These are phyloP conservation scores for Eriosoma lanigerum DNA, from an alignment of 1,140 invertebrate species.

Conservation along the genomic window DNA sequence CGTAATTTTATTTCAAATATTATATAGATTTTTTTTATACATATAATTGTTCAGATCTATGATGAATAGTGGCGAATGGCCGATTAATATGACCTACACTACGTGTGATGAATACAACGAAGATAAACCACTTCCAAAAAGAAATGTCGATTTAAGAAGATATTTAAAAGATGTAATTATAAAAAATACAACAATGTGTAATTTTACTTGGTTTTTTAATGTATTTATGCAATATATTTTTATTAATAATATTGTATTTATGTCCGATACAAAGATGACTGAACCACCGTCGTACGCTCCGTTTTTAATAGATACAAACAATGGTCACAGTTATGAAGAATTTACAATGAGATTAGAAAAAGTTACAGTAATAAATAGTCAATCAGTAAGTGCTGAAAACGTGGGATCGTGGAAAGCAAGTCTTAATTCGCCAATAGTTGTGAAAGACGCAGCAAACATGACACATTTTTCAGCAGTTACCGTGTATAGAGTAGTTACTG, in stretches of 20 bases:
- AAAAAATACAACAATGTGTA: neutral
- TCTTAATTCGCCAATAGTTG: constrained; percentile 64
- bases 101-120: constrained; percentile 75
- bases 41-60: constrained; percentile 56
- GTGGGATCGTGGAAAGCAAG: constrained; percentile 72
- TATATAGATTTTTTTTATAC: too few species aligned
- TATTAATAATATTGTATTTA: too few species aligned
- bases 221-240: too few species aligned
- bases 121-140: constrained; percentile 68
- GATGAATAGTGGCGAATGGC: constrained; percentile 69
- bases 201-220: neutral
- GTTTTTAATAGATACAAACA: constrained; percentile 63
- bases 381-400: constrained; percentile 63
- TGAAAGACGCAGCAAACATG: constrained; percentile 68
- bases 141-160: constrained; percentile 58
- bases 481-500: constrained; percentile 77
- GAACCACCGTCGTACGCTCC: constrained; percentile 69
- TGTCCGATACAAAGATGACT: constrained; percentile 59
- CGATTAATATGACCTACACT: constrained; percentile 69
- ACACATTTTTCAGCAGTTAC: constrained; percentile 76
- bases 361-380: constrained; percentile 60
- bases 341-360: constrained; percentile 71
- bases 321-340: constrained; percentile 72
- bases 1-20: too few species aligned
- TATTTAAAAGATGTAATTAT: constrained; percentile 58